phyloP scores from a whole-genome alignment of 2,113 vertebrate species.

The Chaetodon trifascialis region DNA sequence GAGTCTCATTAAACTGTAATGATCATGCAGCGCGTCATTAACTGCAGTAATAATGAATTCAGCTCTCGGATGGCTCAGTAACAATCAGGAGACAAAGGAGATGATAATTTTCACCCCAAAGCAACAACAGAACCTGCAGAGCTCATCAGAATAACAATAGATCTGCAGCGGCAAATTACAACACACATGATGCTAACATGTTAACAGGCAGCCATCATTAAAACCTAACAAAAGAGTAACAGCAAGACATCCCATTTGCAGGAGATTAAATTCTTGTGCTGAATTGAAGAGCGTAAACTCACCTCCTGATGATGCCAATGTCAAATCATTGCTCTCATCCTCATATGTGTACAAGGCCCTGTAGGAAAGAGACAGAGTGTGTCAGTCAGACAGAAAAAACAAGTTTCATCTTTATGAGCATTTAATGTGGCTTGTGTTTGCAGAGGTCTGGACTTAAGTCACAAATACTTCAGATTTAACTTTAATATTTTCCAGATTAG shows the following conservation, averaged over 20 bases:
- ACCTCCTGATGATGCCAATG: conserved; percentile 93
- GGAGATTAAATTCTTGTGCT: background rate
- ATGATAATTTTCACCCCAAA: background rate
- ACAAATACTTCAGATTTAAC: too few relatives aligned
- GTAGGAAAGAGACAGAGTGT: conserved; percentile 21
- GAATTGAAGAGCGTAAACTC: conserved; percentile 38
- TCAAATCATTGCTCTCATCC: conserved; percentile 92
- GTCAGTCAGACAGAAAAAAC: too few relatives aligned
- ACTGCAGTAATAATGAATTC: conserved; percentile 20
- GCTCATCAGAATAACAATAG: conserved; percentile 14
- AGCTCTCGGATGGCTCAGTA: conserved; percentile 22
- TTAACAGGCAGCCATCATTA: background rate
- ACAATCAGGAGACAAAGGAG: conserved; percentile 32
- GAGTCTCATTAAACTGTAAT: conserved; percentile 38
- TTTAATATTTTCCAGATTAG: too few relatives aligned
- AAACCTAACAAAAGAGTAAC: background rate
- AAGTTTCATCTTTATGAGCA: background rate
- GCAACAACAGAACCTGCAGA: conserved; percentile 32
- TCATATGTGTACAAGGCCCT: conserved; percentile 98
- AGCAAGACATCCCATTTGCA: background rate
- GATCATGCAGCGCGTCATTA: conserved; percentile 35
- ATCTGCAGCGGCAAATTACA: background rate
- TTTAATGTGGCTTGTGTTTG: background rate
- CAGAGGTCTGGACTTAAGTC: background rate
- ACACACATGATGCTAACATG: background rate